Evolutionary conservation across 2,888 invertebrate species (phyloP), one percentile per base, ranked within the genome.

Genomic region (Leptogaster cylindrica): DNA sequence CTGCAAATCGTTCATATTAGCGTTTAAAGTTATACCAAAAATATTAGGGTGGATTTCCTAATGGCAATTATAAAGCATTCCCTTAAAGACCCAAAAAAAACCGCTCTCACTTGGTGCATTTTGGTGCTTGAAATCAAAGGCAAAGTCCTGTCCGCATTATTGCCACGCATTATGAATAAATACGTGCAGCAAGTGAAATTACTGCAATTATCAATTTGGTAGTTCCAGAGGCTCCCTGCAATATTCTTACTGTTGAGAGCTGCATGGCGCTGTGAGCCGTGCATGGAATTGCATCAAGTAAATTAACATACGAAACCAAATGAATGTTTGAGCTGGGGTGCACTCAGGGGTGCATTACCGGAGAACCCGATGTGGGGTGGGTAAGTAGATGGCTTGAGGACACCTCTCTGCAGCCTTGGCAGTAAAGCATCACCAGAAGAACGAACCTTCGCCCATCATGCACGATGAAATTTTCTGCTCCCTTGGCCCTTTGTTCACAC

Each of bases 231-330:
- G 20, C 33, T 33, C 16, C 10, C 8, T 31, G 31, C 10, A 18
- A 31, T 31, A 52, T 52, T 31, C 33, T 33, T 52, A 20, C 12
- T 33, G 28, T 52, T 33, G 16, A 14, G 52, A 52, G 8, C 33
- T 52, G 27, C 50, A 50, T 31, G 1, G 6, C 6, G 7, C 6
- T 31, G 10, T 10, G 31, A 10, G 31, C 10, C 39, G 12, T 52
- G 31, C 33, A 52, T 52, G 33, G 33, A 52, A 52, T 52, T 52
- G 27, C 52, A 52, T 52, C 52, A 52, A 33, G 52, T 52, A 52
- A 33, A 52, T 52, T 52, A 52, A 52, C 52, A 52, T 52, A 52
- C 52, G 31, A 18, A 33, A 52, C 18, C 18, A 52, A 52, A 31
- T 52, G 16, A 52, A 52, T 33, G 52, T 33, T 52, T 52, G 33